Evolutionary conservation across 2,113 vertebrate genomes (phyloP).

Genomic region (Myrmecophaga tridactyla): DNA sequence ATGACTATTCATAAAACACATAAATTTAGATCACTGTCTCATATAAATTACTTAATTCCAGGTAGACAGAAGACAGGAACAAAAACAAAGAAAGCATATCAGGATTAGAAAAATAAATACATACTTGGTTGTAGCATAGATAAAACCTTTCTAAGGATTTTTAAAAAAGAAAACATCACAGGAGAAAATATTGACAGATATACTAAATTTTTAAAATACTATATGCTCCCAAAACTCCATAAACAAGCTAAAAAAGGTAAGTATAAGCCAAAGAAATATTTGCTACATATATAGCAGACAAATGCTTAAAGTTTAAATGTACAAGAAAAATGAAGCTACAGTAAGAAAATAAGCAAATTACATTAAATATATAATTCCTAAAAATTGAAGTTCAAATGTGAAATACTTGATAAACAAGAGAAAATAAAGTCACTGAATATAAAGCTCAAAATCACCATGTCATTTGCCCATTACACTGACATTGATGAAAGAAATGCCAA

Average conservation of each 20-base stretch:
- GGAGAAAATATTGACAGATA: not conserved
- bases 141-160: not conserved
- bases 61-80: not conserved
- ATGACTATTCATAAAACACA: not conserved
- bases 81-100: not conserved
- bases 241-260: not conserved
- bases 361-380: not conserved
- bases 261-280: conserved; percentile 11
- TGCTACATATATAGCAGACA: not conserved
- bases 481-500: not conserved
- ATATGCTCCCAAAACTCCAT: not conserved
- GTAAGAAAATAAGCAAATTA: not conserved
- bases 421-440: not conserved
- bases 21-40: not conserved
- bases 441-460: not conserved
- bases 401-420: not conserved
- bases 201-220: not conserved
- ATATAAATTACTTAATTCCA: not conserved
- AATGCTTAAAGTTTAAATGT: not conserved
- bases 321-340: not conserved
- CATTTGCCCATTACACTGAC: not conserved
- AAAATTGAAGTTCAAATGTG: not conserved
- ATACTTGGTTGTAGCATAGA: not conserved
- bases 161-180: not conserved
- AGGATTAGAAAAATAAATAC: not conserved